Evolutionary conservation across 1,140 invertebrate genomes (phyloP), one percentile per base, ranked within the genome.

Genomic region (Anthonomus grandis): DNA sequence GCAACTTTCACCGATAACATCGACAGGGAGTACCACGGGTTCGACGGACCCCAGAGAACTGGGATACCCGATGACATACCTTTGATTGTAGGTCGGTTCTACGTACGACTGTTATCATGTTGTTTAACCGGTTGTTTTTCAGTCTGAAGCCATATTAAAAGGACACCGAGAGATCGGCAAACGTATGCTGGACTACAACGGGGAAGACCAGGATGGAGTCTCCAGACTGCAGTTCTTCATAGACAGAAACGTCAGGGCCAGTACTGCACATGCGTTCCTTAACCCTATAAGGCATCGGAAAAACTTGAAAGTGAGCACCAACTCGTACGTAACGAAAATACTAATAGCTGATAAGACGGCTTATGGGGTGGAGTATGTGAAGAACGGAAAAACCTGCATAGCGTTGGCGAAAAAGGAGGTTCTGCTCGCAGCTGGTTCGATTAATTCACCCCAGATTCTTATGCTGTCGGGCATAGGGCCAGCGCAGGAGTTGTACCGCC

Each of bases 391-490:
- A 27, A 71, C 76, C 1, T 77, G 76, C 38, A 60, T 63, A 3
- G 79, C 69, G 15, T 53, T 60, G 15, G 81, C 80, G 0, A 76
- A 61, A 31, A 87, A 83, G 67, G 89, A 91, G 75, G 81, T 91
- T 0, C 86, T 90, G 56, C 54, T 89, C 17, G 84, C 83, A 46
- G 80, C 80, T 31, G 88, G 87, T 5, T 64, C 85, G 8, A 70
- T 89, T 22, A 86, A 87, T 66, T 79, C 84, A 15, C 85, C 87
- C 1, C 85, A 89, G 73, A 64, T 90, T 6, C 68, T 91, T 4
- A 85, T 87, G 83, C 70, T 89, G n/a, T 87, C 85, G 9, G 88
- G 88, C 10, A 78, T 90, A 34, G 88, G 87, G 2, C 85, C 87
- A 27, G 75, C 73, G 56, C 70, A 83, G 31, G 79, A 86, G 55